Evolutionary conservation across 2,113 vertebrate species (phyloP), one percentile per base, ranked within the genome.

Genomic region (Coptodon rendalli): DNA sequence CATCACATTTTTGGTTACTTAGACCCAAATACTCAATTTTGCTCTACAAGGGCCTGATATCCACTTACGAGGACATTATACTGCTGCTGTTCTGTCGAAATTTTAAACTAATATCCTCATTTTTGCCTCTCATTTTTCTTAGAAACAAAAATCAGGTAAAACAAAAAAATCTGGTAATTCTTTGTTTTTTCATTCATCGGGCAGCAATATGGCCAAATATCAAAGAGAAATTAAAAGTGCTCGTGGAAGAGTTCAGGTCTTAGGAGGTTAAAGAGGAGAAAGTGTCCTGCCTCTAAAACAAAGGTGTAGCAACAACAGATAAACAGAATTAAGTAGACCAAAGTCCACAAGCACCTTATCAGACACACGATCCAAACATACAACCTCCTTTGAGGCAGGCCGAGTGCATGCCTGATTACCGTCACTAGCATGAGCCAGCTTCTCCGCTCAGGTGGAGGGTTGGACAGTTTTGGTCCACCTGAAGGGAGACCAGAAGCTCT

Each of bases 231-330:
- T 61, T 7, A 16, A 61, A 61, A 61, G 34, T 61, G 14, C 56
- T 29, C 10, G 14, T 61, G 57, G 57, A 34, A 2, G 29, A 61
- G 57, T 61, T 61, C 3, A 0, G 0, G 57, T 61, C 29, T 61
- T 0, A 6, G 57, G 0, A 2, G 57, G 57, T 31, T 61, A 2
- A 14, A 40, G 34, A 68, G 36, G 36, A 40, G 0, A 40, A 68
- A 71, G 2, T 68, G 17, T 66, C 12, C 12, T 1, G 36, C 36
- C 36, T 71, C 7, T 43, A 9, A 40, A 71, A 24, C 36, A 0
- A 43, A 16, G 66, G n/a, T 24, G 36, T 24, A 43, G n/a, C 66
- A 40, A 71, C 0, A 36, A 43, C 36, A 22, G 7, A 24, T 68
- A 2, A 68, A 22, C 36, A 71, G 7, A 8, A 71, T 24, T 24